These are phyloP conservation scores for Odontothrips loti DNA, from an alignment of 2,888 invertebrate species.

Conservation along the genomic window DNA sequence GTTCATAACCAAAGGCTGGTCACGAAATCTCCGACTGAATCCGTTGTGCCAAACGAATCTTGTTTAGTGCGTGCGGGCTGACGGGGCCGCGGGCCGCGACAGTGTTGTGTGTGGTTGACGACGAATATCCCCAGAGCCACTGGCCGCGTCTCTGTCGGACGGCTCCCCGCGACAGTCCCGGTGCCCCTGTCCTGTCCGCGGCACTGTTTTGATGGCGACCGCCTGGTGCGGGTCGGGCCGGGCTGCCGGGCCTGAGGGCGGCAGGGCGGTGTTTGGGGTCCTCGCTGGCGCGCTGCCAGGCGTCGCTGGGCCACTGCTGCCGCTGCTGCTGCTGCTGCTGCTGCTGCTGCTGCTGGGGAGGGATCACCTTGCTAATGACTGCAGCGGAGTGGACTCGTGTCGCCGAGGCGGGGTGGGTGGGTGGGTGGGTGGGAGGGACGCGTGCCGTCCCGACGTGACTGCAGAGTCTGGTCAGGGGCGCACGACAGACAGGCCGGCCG, in stretches of 20 bases:
- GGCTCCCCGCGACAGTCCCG: not conserved
- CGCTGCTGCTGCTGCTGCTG: too few species aligned
- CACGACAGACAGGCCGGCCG: too few species aligned
- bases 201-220: slow-evolving; percentile 8
- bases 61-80: too few species aligned
- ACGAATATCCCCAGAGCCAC: too few species aligned
- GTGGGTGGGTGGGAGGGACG: not conserved
- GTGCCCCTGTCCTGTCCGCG: not conserved
- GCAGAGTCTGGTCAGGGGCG: too few species aligned
- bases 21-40: too few species aligned
- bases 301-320: too few species aligned
- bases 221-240: not conserved
- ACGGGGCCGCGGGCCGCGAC: too few species aligned
- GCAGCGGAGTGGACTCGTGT: not conserved
- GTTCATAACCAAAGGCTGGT: too few species aligned
- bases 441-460: too few species aligned
- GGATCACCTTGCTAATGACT: slow-evolving; percentile 19
- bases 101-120: too few species aligned
- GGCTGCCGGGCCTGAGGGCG: not conserved
- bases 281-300: not conserved
- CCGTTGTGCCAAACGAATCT: too few species aligned
- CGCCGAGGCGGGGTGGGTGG: not conserved
- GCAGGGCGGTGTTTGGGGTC: slow-evolving; percentile 1
- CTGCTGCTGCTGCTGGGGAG: not conserved
- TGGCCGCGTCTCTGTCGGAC: not conserved